Evolutionary conservation across 2,888 invertebrate genomes (phyloP).

Genomic region (Automeris io): DNA sequence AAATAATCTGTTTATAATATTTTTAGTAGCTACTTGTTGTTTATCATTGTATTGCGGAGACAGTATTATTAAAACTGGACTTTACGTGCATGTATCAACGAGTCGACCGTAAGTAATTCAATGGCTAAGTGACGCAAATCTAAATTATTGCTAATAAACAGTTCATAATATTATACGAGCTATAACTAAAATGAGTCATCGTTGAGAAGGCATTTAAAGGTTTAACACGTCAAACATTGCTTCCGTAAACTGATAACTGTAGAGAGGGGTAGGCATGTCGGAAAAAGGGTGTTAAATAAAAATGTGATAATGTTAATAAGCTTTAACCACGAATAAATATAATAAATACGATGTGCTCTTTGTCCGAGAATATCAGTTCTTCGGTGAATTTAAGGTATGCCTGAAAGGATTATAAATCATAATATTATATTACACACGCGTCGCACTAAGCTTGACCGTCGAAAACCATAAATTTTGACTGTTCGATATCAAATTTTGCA

Average conservation of each 20-base stretch:
- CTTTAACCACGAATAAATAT: constrained; percentile 22
- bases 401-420: constrained; percentile 34
- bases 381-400: constrained; percentile 54
- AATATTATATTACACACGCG: constrained; percentile 50
- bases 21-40: too few species aligned
- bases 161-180: constrained; percentile 5
- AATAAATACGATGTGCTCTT: constrained; percentile 29
- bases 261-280: too few species aligned
- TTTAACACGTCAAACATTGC: not conserved
- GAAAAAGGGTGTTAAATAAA: not conserved
- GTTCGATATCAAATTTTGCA: constrained; percentile 58
- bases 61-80: constrained; percentile 28
- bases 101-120: constrained; percentile 23
- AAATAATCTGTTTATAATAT: too few species aligned
- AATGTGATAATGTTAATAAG: constrained; percentile 23
- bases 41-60: too few species aligned
- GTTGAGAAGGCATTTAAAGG: not conserved
- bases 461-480: constrained; percentile 55
- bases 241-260: not conserved
- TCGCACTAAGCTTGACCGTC: constrained; percentile 45
- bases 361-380: constrained; percentile 40
- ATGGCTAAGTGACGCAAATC: constrained; percentile 27
- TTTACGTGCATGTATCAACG: constrained; percentile 36
- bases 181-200: not conserved
- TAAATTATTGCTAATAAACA: constrained; percentile 10